Percentiles rank a stretch among this genome's conserved stretches.
Conservation (phyloP, 2,888 invertebrate species). For the Thumatha senex region DNA sequence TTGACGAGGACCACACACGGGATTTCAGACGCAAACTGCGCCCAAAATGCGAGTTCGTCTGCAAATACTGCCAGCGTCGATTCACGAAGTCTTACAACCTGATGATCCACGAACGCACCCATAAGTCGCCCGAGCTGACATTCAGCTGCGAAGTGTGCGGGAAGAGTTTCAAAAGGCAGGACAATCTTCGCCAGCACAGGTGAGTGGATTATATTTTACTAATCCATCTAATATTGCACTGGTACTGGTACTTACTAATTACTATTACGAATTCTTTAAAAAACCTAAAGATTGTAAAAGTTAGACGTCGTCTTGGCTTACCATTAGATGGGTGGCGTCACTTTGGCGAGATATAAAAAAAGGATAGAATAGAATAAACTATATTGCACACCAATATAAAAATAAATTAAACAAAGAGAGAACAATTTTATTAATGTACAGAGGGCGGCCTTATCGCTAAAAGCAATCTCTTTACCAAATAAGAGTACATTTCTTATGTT, state of each 20-base stretch:
- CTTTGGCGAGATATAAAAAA: too few relatives aligned
- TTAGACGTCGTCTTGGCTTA: too few relatives aligned
- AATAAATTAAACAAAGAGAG: too few relatives aligned
- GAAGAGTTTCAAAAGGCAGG: conserved; percentile 98
- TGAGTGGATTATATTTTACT: conserved; percentile 61
- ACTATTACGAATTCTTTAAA: neutral
- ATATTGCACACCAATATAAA: too few relatives aligned
- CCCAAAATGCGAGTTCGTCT: conserved; percentile 98
- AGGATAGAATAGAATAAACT: too few relatives aligned
- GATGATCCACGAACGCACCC: conserved; percentile 99
- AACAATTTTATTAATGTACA: too few relatives aligned
- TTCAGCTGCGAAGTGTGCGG: conserved; percentile 99
- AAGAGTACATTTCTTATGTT: too few relatives aligned
- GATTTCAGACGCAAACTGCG: conserved; percentile 95
- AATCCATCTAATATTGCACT: neutral
- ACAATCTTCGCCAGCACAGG: conserved; percentile 97
- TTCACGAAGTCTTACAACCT: conserved; percentile 99
- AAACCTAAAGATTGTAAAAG: neutral
- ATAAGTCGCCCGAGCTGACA: conserved; percentile 97
- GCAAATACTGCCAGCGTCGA: conserved; percentile 98
- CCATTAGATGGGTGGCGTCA: too few relatives aligned
- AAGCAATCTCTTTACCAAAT: too few relatives aligned
- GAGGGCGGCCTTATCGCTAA: too few relatives aligned
- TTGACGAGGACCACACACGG: conserved; percentile 93
- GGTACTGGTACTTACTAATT: too few relatives aligned